A percentile compares a stretch with the other conserved stretches of the same genome.
These are phyloP conservation scores for Glyphotaelius pellucidus DNA, from an alignment of 2,888 invertebrate genomes.

Conservation along the genomic window DNA sequence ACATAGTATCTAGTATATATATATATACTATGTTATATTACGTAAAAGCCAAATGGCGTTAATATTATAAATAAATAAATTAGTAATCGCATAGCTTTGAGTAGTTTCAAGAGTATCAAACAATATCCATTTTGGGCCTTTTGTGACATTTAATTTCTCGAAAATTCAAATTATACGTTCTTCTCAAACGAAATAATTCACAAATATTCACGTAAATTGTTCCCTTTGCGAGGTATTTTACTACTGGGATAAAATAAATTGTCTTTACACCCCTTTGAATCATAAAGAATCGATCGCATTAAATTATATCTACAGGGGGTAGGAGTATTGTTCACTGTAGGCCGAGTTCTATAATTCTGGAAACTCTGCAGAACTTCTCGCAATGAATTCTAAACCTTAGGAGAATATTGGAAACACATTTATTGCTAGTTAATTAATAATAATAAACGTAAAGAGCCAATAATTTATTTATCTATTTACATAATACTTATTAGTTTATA, in stretches of 20 bases:
- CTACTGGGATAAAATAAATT: conserved; percentile 38
- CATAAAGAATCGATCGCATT: conserved; percentile 47
- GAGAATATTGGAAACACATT: neutral
- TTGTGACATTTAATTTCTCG: conserved; percentile 13
- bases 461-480: neutral
- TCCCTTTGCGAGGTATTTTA: conserved; percentile 5
- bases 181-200: conserved; percentile 12
- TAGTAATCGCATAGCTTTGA: neutral
- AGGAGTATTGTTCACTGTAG: conserved; percentile 26
- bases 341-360: neutral
- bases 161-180: neutral
- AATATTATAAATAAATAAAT: too few species aligned
- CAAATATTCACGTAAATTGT: conserved; percentile 15
- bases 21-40: too few species aligned
- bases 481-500: neutral
- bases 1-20: too few species aligned
- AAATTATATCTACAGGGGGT: conserved; percentile 43
- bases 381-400: neutral
- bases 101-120: neutral
- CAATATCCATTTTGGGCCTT: neutral
- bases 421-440: neutral
- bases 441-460: neutral
- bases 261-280: conserved; percentile 22
- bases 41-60: too few species aligned
- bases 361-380: neutral